Evolutionary conservation across 2,797 vertebrate species (phyloP).

Genomic region (Scleropages formosus): DNA sequence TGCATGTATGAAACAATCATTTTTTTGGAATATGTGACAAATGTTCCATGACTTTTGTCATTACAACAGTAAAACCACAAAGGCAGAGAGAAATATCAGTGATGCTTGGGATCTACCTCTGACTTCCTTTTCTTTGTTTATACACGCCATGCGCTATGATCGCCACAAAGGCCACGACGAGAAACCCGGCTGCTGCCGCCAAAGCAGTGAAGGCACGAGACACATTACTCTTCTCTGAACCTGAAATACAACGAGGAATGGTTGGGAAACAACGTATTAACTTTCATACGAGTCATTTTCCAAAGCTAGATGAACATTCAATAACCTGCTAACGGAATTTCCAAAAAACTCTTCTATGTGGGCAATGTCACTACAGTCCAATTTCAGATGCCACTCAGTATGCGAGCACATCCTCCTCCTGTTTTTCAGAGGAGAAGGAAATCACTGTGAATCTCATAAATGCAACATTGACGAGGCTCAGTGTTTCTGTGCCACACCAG

Average conservation of each 20-base stretch:
- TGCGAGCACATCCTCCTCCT: neutral
- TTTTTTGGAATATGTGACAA: conserved; percentile 15
- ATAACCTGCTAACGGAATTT: too few species aligned
- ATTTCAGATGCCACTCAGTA: too few species aligned
- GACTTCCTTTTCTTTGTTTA: conserved; percentile 33
- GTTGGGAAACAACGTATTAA: neutral
- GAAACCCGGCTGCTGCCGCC: conserved; percentile 44
- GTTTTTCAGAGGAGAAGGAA: neutral
- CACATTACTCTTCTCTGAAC: neutral
- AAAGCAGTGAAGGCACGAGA: conserved; percentile 41
- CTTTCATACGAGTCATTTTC: conserved; percentile 3
- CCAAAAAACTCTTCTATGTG: too few species aligned
- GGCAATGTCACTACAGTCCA: too few species aligned
- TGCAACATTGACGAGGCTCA: neutral
- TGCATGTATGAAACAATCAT: neutral
- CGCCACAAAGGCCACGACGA: conserved; percentile 45
- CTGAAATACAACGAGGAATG: conserved; percentile 15
- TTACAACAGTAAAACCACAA: too few species aligned
- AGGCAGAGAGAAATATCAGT: neutral
- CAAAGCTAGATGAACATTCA: neutral
- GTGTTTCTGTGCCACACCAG: too few species aligned
- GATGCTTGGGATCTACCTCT: conserved; percentile 36
- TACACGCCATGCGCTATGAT: conserved; percentile 25
- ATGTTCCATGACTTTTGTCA: conserved; percentile 1
- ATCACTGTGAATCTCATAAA: neutral